Conservation (phyloP, 2,888 invertebrate genomes). For the Agrochola macilenta region DNA sequence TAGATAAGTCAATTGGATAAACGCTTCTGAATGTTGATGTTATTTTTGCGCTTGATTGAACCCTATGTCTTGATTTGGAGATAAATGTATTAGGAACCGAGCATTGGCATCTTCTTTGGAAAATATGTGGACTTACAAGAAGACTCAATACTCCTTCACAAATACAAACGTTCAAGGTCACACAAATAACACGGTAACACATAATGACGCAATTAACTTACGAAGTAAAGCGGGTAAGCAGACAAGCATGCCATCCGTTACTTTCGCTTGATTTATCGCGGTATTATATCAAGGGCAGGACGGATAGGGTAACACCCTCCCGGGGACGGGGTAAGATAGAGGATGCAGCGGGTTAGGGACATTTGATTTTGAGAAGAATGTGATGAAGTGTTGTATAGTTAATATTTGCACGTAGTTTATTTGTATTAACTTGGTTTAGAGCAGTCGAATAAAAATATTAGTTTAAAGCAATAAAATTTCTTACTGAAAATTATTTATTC, state of each 20-base stretch:
- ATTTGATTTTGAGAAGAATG: background rate
- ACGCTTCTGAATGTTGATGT: too few relatives aligned
- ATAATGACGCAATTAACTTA: slow-evolving; percentile 62
- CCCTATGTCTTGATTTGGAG: too few relatives aligned
- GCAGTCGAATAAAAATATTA: too few relatives aligned
- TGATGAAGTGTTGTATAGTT: too few relatives aligned
- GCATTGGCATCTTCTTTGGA: too few relatives aligned
- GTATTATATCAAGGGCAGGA: slow-evolving; percentile 65
- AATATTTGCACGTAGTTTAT: too few relatives aligned
- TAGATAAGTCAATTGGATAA: too few relatives aligned
- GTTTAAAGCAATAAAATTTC: too few relatives aligned
- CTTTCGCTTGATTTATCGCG: slow-evolving; percentile 69
- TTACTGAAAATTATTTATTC: too few relatives aligned
- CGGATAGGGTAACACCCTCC: slow-evolving; percentile 65
- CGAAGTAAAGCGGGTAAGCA: slow-evolving; percentile 57
- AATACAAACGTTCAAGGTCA: slow-evolving; percentile 24
- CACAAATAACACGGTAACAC: slow-evolving; percentile 30
- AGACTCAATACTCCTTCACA: background rate
- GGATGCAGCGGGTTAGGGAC: slow-evolving; percentile 25
- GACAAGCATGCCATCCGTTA: slow-evolving; percentile 65
- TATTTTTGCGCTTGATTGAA: too few relatives aligned
- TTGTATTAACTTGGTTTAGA: too few relatives aligned
- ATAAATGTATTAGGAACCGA: too few relatives aligned
- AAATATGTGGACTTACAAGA: background rate
- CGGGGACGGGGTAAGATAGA: slow-evolving; percentile 34